Base-by-base conservation (phyloP, 2,888 invertebrate species). In the Pterostichus niger region DNA sequence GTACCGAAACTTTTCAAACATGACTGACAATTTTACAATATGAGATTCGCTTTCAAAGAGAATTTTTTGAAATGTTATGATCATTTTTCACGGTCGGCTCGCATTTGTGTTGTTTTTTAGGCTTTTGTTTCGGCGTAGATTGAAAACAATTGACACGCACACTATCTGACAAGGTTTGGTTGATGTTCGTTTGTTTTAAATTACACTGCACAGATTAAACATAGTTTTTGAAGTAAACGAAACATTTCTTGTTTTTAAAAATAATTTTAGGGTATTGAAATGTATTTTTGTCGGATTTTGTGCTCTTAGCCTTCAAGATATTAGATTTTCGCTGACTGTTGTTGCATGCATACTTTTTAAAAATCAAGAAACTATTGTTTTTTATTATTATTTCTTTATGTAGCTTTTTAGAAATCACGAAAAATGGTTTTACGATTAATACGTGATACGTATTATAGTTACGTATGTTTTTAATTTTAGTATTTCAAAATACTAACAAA, bases 11-110 rank as follows among this genome's bases (percentile, higher is more conserved):
- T 71, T 81, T 73, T 73, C n/a, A 56, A 82, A 61, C 82, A 59
- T 82, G 82, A 82, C 82, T 82, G 82, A 82, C 73, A 82, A 82
- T 82, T 82, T 82, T 82, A 82, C 82, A 82, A 82, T 82, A 71
- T 73, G 82, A 75, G 59, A 77, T 71, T 73, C 81, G 81, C 81
- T 81, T 82, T 59, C 49, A 82, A 75, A 46, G 31, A 54, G 35
- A 40, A 75, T 75, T 82, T 82, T 82, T 82, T 82, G 82, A 82
- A 82, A 75, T 82, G 75, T 82, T 82, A 82, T 82, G 82, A 82
- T 82, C 82, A 75, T 75, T 82, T 75, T 75, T 75, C 33, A 73
- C 44, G 75, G 52, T 75, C 75, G 75, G 75, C 75, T 75, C 75
- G 75, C 81, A 73, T 75, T 75, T 49, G n/a, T 64, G 10, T 59